phyloP scores from a whole-genome alignment of 64 coral and sea anemone species.

The Platygyra sinensis region DNA sequence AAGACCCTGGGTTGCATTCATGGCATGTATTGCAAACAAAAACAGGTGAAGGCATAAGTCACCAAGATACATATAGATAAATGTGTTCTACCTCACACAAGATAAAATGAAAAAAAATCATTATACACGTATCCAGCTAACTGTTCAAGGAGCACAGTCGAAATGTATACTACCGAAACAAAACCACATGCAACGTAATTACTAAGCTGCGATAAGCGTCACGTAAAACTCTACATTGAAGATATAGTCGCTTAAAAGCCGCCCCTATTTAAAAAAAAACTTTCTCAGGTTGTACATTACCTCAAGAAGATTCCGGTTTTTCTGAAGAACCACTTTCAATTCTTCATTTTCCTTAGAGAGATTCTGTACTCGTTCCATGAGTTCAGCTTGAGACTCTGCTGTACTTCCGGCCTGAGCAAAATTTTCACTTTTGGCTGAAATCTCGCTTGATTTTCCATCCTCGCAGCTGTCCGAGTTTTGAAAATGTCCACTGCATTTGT shows the following conservation, averaged over 20 bases:
- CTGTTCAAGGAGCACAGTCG: too few species aligned
- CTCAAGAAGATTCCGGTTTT: constrained; percentile 50
- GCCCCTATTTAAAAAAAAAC: background rate
- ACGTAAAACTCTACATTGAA: too few species aligned
- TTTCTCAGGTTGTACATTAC: background rate
- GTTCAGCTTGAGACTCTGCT: background rate
- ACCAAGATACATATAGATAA: too few species aligned
- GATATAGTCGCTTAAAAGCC: background rate
- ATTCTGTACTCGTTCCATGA: background rate
- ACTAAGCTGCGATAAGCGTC: too few species aligned
- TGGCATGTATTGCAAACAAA: too few species aligned
- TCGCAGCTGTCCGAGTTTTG: background rate
- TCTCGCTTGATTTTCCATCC: background rate
- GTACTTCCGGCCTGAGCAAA: background rate
- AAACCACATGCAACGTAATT: too few species aligned
- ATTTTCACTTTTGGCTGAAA: constrained; percentile 15
- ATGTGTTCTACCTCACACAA: too few species aligned
- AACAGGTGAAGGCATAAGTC: too few species aligned
- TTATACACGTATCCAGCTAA: too few species aligned
- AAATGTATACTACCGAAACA: too few species aligned
- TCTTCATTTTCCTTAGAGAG: constrained; percentile 58
- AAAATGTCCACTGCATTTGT: background rate
- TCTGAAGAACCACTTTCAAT: constrained; percentile 39
- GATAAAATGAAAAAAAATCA: background rate
- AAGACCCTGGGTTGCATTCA: too few species aligned